These are phyloP conservation scores for Auanema freiburgensis DNA, from an alignment of 2,888 invertebrate genomes.

Conservation along the genomic window DNA sequence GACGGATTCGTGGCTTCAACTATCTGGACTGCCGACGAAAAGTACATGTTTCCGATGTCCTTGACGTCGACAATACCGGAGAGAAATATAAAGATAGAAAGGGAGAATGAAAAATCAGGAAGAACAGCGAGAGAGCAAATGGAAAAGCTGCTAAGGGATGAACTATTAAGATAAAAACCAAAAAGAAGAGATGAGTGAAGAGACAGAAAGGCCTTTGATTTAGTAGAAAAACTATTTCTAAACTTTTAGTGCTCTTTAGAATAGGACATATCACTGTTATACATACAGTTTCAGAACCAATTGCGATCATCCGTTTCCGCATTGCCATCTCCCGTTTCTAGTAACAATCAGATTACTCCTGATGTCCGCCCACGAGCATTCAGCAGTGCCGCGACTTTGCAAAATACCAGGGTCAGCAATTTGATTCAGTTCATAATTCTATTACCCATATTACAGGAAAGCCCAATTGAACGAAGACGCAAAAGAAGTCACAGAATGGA, in stretches of 20 bases:
- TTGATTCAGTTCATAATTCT: neutral
- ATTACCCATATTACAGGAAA: neutral
- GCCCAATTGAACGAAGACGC: conserved; percentile 20
- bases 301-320: conserved; percentile 15
- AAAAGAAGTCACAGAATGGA: conserved; percentile 27
- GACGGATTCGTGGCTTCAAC: too few relatives aligned
- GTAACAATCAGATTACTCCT: conserved; percentile 1
- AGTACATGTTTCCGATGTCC: too few relatives aligned
- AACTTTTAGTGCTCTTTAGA: neutral
- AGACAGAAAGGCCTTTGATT: too few relatives aligned
- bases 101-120: too few relatives aligned
- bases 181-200: too few relatives aligned
- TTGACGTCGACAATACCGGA: too few relatives aligned
- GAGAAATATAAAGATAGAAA: too few relatives aligned
- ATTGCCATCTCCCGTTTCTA: conserved; percentile 16
- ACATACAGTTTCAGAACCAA: conserved; percentile 10
- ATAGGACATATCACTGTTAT: neutral
- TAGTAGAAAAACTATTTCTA: too few relatives aligned
- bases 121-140: too few relatives aligned
- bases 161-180: too few relatives aligned
- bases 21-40: too few relatives aligned
- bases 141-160: too few relatives aligned
- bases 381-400: conserved; percentile 40
- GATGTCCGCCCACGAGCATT: conserved; percentile 42
- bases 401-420: conserved; percentile 21